Base-by-base conservation (phyloP, 1,140 invertebrate genomes). In the Pogonognathellus flavescens region DNA sequence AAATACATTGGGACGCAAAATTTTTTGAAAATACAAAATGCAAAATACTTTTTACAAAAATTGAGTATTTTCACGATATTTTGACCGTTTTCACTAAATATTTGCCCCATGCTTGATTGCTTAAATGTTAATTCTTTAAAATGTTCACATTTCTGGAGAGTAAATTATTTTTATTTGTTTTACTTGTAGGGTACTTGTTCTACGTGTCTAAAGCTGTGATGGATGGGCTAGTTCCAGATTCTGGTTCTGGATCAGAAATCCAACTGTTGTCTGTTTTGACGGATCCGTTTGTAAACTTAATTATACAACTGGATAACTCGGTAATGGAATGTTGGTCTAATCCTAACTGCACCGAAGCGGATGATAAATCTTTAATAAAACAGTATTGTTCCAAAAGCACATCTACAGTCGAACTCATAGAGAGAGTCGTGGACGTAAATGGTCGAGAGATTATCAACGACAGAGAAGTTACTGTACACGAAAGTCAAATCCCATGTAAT, bases 241-340 rank as follows among this genome's bases (percentile, higher is more conserved):
- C 20, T 10, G 60, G 70, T 86, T 91, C 80, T 25, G 70, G 87
- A 91, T 87, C 89, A 89, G 86, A 89, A 88, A 80, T 89, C 91
- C 89, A 93, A 82, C 88, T 92, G 18, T 86, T 93, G 20, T 91
- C 91, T 81, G 89, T 90, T 41, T 84, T 93, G 5, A 93, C 92
- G 0, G 91, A 92, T 85, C 92, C 92, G 0, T 90, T 93, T 76
- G 92, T 91, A 16, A 89, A 90, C 16, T 88, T 91, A 16, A 90
- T 93, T 82, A 90, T 93, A 41, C 88, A 88, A 52, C 59, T 92
- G 60, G 91, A 92, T 87, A 91, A 92, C 84, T 90, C 90, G 14
- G 90, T 92, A 0, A 88, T 92, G 59, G 87, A 88, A 11, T 89
- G 87, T 49, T 90, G 90, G 90, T 87, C 89, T 13, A 72, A 11